Base-by-base conservation (phyloP, 1,140 invertebrate species). In the Eriocheir sinensis region DNA sequence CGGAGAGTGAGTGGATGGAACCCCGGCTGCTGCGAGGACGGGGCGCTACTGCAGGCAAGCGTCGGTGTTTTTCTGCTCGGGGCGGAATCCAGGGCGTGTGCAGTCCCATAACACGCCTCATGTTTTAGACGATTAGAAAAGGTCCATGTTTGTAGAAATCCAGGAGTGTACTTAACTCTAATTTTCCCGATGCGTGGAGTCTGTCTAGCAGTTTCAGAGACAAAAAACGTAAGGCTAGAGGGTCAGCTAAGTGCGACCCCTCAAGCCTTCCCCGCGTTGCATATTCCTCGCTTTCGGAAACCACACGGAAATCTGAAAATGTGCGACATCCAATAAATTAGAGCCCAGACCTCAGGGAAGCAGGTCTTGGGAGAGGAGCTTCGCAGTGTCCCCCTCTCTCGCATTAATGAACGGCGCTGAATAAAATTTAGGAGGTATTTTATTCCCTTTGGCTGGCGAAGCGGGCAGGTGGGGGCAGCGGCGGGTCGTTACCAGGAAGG, bases 401-500 rank as follows among this genome's bases (percentile, higher is more conserved):
- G 60, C 60, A n/a, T 27, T 72, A 72, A 72, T 72, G 60, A 72
- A 72, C 60, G 60, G n/a, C 60, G 60, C 12, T 27, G 60, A 72
- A 72, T 72, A 72, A 72, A 72, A 72, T 72, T 72, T 72, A 72
- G 27, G 60, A n/a, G 60, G n/a, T 72, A 72, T 72, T 72, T 72
- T 72, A 72, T 72, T 72, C 60, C 60, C 60, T 72, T n/a, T 72
- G 60, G 60, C 60, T 72, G 60, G 60, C 60, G 60, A 72, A n/a
- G 60, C 60, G 21, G 60, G 8, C 34, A 85, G 83, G 83, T 85
- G 83, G 83, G 36, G 83, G 80, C 12, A 12, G 34, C 32, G 83
- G 83, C 83, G 83, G 83, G 32, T 85, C 83, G 83, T 85, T 85
- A 38, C 34, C 83, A 85, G 83, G 83, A 85, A 85, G 83, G 60